A percentile compares a stretch with the other conserved stretches of the same genome.
Conservation (phyloP, 1,140 invertebrate species). For the Trachelipus rathkii region DNA sequence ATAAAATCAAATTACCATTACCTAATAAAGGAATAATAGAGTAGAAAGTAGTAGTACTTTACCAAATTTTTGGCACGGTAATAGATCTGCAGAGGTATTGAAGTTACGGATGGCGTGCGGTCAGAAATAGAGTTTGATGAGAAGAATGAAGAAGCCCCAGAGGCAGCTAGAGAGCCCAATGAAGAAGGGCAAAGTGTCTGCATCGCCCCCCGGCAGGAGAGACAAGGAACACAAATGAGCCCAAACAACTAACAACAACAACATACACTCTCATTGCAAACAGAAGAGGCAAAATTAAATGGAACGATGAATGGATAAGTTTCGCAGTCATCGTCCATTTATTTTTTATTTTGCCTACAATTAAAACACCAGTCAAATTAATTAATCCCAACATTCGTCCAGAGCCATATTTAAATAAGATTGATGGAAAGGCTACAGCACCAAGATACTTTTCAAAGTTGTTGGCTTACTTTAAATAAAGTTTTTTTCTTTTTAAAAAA, state of each 20-base stretch:
- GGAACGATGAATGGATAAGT: too few species aligned
- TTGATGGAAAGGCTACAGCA: too few species aligned
- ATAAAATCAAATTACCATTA: too few species aligned
- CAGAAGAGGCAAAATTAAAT: not conserved
- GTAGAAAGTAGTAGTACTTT: constrained; percentile 47
- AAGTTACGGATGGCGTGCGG: constrained; percentile 47
- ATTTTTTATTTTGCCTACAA: too few species aligned
- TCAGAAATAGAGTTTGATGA: constrained; percentile 68
- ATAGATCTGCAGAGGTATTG: constrained; percentile 48
- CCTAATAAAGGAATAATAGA: not conserved
- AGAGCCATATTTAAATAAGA: too few species aligned
- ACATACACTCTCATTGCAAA: constrained; percentile 8
- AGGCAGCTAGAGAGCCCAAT: constrained; percentile 65
- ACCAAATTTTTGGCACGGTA: constrained; percentile 49
- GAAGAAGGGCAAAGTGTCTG: constrained; percentile 67
- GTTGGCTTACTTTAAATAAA: too few species aligned
- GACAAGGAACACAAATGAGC: constrained; percentile 21
- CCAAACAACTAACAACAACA: not conserved
- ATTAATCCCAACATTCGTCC: too few species aligned
- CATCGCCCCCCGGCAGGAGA: constrained; percentile 47
- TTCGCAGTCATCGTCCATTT: too few species aligned
- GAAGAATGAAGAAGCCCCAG: constrained; percentile 68
- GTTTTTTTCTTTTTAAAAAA: too few species aligned
- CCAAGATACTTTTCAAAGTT: too few species aligned
- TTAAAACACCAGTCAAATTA: too few species aligned